Evolutionary conservation across 2,888 invertebrate species (phyloP), one percentile per base, ranked within the genome.

Genomic region (Drosophila phalerata): DNA sequence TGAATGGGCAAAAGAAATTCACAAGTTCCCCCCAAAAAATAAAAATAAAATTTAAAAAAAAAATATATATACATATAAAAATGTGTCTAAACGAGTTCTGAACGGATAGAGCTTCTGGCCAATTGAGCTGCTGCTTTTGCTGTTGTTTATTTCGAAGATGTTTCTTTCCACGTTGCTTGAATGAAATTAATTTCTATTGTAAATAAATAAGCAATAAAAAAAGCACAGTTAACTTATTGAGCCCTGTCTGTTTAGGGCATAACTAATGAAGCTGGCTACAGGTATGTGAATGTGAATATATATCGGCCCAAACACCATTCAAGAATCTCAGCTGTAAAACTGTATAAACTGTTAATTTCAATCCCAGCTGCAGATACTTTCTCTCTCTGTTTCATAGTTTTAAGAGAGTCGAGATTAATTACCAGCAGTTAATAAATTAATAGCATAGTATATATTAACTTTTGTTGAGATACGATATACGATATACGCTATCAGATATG

Each of bases 131-230:
- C 30, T 32, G 55, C 30, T 42, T n/a, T n/a, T n/a, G 74, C 57
- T 67, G 69, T 52, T 49, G 62, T 72, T 78, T 34, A 58, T 62
- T 74, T 55, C 37, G 64, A 61, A 79, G 62, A 75, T 77, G 80
- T 70, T 84, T 72, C 74, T 69, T 73, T 73, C 70, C 63, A 38
- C 70, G 82, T 69, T 84, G 74, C 71, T 81, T 84, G 89, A 84
- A 84, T 88, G 84, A 84, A 84, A 84, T 84, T 88, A 84, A 86
- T 84, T 88, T 84, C 81, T 66, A 86, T 84, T 88, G 84, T 88
- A 57, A 69, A 62, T 43, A 61, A 61, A 68, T 53, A 34, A 66
- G 75, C 62, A 81, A 69, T 77, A 85, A 88, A 74, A 68, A 58
- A 55, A 64, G 25, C 69, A 76, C 76, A 69, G 76, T 76, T 76